phyloP scores from a whole-genome alignment of 2,113 vertebrate genomes.

The Ciconia maguari region DNA sequence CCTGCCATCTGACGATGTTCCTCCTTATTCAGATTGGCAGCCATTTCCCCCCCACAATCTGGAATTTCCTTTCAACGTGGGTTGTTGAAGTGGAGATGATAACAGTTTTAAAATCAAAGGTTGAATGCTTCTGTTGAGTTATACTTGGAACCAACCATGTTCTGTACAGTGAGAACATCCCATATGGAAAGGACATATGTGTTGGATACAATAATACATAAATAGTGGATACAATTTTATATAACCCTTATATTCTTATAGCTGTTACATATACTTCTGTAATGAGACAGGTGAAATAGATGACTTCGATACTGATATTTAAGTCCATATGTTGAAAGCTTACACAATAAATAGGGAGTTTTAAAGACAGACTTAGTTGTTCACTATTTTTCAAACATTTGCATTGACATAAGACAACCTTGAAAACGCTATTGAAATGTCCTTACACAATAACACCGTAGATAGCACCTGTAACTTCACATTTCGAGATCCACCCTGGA shows the following conservation, averaged over 20 bases:
- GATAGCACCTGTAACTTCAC: background rate
- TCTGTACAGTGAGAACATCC: conserved; percentile 51
- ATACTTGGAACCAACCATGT: conserved; percentile 39
- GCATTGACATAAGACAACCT: background rate
- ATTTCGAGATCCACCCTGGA: background rate
- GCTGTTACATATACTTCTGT: background rate
- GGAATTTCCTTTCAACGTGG: conserved; percentile 52
- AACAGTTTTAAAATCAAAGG: conserved; percentile 52
- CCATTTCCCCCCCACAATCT: conserved; percentile 36
- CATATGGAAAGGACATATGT: conserved; percentile 62
- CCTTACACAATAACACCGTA: background rate
- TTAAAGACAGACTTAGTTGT: background rate
- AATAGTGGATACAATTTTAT: conserved; percentile 41
- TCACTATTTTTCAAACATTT: background rate
- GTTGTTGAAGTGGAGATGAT: conserved; percentile 39
- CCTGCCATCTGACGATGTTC: conserved; percentile 61
- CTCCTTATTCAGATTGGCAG: conserved; percentile 57
- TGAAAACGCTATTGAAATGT: background rate
- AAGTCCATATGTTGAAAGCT: background rate
- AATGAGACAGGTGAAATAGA: conserved; percentile 31
- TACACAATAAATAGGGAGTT: background rate
- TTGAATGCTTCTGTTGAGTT: conserved; percentile 48
- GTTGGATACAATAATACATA: conserved; percentile 48
- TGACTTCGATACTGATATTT: background rate
- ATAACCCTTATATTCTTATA: conserved; percentile 15